Evolutionary conservation across 2,888 invertebrate species (phyloP), one percentile per base, ranked within the genome.

Genomic region (Phania funesta): DNA sequence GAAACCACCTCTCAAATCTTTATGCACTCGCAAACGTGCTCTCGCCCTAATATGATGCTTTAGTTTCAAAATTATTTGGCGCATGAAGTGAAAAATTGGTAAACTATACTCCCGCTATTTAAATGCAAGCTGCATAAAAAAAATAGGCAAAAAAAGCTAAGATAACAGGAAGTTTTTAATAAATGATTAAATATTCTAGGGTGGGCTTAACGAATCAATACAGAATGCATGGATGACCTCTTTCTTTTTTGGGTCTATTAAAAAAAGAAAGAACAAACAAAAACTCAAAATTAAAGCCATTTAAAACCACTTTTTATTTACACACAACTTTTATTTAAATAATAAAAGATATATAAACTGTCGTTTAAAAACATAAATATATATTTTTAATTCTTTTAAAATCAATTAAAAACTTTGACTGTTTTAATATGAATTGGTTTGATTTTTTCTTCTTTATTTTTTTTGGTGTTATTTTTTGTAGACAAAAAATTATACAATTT

Each of bases 11-110:
- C 6, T 6, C 0, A 38, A n/a, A 38, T 38, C 13, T 38, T 38
- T 38, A 38, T 38, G n/a, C 9, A 38, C 35, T 9, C 1, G 7
- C 8, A 35, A 11, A 6, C 2, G 1, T 3, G 35, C 1, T 35
- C 0, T 18, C 9, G 18, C 22, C 60, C 24, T 62, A 68, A 68
- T 68, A 35, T 26, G 29, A 22, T 16, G 74, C 35, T 44, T 9
- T 68, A 52, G 7, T 41, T 76, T 32, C 11, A 44, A 68, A 62
- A 76, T 76, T 68, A 68, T 68, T 76, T 76, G 76, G 60, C 68
- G 52, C 60, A 76, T 68, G 24, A 76, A 68, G 67, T 76, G 60
- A 76, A 76, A 68, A 76, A 60, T 68, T 52, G 68, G 76, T 76
- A 76, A 44, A 76, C 68, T 67, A 32, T 41, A 67, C 50, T 48